Evolutionary conservation across 2,797 vertebrate genomes (phyloP).

Genomic region (Melopsittacus undulatus): DNA sequence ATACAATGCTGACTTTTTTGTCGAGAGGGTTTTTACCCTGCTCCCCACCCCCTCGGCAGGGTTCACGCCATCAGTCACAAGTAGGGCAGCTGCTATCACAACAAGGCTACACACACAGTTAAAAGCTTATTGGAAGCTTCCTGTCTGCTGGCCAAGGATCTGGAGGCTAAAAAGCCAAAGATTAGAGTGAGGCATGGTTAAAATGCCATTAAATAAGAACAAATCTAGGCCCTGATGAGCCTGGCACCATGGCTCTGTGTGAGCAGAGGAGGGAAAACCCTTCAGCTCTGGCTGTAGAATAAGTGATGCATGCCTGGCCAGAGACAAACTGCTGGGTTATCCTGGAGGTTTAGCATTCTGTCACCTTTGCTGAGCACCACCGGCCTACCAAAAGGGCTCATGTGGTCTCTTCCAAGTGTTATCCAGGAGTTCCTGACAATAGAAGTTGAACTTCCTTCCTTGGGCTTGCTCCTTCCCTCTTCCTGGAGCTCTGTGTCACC

Average conservation of each 20-base stretch:
- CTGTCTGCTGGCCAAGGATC: background rate
- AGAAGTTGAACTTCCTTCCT: background rate
- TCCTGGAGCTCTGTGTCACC: background rate
- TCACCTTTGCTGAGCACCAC: background rate
- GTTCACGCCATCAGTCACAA: background rate
- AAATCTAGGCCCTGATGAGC: background rate
- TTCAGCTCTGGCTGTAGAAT: background rate
- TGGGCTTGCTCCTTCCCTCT: background rate
- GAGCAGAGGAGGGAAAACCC: fast-evolving
- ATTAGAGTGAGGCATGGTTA: background rate
- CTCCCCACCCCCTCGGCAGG: background rate
- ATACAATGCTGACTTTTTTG: background rate
- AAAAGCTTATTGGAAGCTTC: background rate
- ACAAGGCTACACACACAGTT: background rate
- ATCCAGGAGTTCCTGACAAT: background rate
- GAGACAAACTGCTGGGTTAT: background rate
- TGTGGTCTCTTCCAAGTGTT: background rate
- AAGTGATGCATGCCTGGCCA: fast-evolving
- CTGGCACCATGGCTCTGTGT: too few relatives aligned
- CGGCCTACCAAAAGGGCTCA: background rate
- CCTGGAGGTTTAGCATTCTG: background rate
- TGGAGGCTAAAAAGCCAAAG: background rate
- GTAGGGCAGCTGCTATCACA: background rate
- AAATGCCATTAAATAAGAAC: background rate
- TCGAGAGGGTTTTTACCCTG: background rate